Base-by-base conservation (phyloP, 2,113 vertebrate species). In the Dermatemys mawii region DNA sequence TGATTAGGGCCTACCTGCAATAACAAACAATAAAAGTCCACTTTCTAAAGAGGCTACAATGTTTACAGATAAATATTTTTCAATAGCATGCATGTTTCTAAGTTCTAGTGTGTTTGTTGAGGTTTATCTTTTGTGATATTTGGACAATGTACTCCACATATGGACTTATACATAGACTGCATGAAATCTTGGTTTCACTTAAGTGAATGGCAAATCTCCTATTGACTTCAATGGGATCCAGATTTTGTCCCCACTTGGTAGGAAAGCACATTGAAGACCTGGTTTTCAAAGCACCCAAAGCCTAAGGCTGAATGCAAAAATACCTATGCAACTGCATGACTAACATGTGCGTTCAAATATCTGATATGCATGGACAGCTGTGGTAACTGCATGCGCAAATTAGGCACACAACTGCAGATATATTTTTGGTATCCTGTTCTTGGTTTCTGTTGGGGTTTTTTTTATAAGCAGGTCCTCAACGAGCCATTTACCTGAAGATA, bases 71-170 rank as follows among this genome's bases (percentile, higher is more conserved):
- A 27, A 81, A 32, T 60, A 81, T 55, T 82, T 70, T 88, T 80
- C 78, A 76, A 76, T 26, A 73, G 57, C 0, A 0, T n/a, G 24
- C 60, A 38, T 0, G 0, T 84, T 63, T 54, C 46, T 44, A 35
- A 63, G 27, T 22, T 41, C 51, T 41, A 67, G 27, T 0, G 0
- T 50, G 13, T 46, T 78, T 60, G 85, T 9, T 93, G 38, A n/a
- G 3, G 1, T 26, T 85, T 4, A 0, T 53, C 26, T 83, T 2
- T 0, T 26, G 6, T 50, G 44, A 83, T 9, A 3, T 19, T 73
- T 73, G 26, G 87, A 54, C 5, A 54, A 32, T 1, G 3, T 21
- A 24, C 22, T 54, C 8, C 22, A 21, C 2, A 22, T 76, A 54
- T 70, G 76, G n/a, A 4, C 27, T 29, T 14, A 85, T 70, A 49